Conservation (phyloP, 2,888 invertebrate species). For the Philonicus albiceps region DNA sequence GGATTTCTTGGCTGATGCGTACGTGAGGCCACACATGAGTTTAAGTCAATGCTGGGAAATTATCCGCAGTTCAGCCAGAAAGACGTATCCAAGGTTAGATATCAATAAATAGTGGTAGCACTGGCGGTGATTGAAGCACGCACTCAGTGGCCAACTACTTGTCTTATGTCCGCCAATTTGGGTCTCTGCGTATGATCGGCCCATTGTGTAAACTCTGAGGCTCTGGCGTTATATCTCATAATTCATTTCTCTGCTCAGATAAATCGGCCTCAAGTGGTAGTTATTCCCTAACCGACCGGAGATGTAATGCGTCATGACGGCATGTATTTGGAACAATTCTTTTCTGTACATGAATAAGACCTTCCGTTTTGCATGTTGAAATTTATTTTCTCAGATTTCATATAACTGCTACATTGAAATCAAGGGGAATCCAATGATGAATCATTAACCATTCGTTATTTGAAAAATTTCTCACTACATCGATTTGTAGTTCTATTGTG, state of each 20-base stretch:
- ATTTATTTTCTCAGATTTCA: not conserved
- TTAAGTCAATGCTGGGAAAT: not conserved
- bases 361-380: not conserved
- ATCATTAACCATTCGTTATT: not conserved
- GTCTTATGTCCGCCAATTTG: not conserved
- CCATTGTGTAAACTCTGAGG: not conserved
- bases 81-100: not conserved
- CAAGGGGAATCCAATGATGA: not conserved
- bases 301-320: not conserved
- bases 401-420: not conserved
- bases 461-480: not conserved
- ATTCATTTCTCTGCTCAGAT: not conserved
- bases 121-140: not conserved
- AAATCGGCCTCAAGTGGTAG: not conserved
- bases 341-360: not conserved
- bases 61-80: not conserved
- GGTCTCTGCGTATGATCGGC: not conserved
- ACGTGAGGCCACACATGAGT: slow-evolving; percentile 10
- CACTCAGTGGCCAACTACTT: not conserved
- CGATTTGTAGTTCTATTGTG: too few relatives aligned
- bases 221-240: not conserved
- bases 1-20: not conserved
- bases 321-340: not conserved
- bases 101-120: not conserved
- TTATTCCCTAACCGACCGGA: not conserved